phyloP scores from a whole-genome alignment of 2,113 vertebrate species.

The Tragelaphus buxtoni region DNA sequence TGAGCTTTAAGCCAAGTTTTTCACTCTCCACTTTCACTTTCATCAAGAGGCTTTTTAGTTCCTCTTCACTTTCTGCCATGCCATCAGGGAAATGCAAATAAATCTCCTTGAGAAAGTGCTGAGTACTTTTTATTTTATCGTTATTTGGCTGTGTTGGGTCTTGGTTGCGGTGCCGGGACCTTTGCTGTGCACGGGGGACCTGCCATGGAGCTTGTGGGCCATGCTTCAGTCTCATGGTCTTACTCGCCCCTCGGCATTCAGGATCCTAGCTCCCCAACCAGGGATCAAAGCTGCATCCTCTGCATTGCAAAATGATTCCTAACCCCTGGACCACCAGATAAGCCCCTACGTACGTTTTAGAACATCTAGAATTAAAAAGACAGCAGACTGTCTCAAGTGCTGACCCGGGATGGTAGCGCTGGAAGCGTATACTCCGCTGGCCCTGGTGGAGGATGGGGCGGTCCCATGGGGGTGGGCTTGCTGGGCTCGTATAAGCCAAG shows the following conservation, averaged over 20 bases:
- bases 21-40: too few relatives aligned
- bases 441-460: fast-evolving
- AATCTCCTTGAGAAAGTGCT: fast-evolving
- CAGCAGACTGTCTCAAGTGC: fast-evolving
- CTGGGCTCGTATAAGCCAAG: neutral
- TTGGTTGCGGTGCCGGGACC: fast-evolving
- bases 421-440: fast-evolving
- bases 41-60: too few relatives aligned
- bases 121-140: fast-evolving
- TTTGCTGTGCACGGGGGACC: neutral
- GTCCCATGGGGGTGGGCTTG: fast-evolving
- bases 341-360: fast-evolving
- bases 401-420: fast-evolving
- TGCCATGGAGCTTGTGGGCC: fast-evolving
- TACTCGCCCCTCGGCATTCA: neutral
- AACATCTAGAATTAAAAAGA: neutral
- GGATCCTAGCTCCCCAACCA: neutral
- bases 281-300: fast-evolving
- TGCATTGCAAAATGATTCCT: neutral
- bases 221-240: neutral
- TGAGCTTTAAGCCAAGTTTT: too few relatives aligned
- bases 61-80: too few relatives aligned
- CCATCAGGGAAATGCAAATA: neutral
- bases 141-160: neutral
- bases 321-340: neutral